Evolutionary conservation across 2,888 invertebrate genomes (phyloP).

Genomic region (Geophilus truncorum): DNA sequence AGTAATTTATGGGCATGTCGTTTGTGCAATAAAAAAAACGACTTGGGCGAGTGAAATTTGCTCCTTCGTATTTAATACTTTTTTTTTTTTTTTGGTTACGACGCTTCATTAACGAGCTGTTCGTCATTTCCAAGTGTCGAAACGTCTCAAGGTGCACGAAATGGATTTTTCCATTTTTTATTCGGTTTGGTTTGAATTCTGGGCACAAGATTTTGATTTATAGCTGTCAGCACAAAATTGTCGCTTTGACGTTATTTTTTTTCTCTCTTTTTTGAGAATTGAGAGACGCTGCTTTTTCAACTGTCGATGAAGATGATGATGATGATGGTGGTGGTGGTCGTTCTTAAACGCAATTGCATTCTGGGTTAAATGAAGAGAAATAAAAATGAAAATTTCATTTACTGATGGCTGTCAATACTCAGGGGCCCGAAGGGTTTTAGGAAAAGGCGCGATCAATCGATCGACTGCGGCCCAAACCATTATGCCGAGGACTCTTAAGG

Average conservation of each 20-base stretch:
- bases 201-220: neutral
- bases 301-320: neutral
- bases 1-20: neutral
- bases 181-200: neutral
- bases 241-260: neutral
- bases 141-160: neutral
- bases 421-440: neutral
- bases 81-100: neutral
- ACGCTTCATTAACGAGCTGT: neutral
- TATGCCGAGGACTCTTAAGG: neutral
- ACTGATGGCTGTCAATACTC: neutral
- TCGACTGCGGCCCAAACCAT: neutral
- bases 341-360: neutral
- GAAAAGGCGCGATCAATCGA: neutral
- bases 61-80: neutral
- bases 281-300: neutral
- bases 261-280: neutral
- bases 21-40: neutral
- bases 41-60: neutral
- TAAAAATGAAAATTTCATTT: neutral
- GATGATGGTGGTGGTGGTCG: neutral
- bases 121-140: neutral
- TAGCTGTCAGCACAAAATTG: neutral
- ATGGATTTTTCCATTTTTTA: neutral
- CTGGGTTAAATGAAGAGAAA: neutral